A percentile compares a stretch with the other conserved stretches of the same genome.
Evolutionary conservation across 2,113 vertebrate species (phyloP).

Genomic region (Anser brachyrhynchus): DNA sequence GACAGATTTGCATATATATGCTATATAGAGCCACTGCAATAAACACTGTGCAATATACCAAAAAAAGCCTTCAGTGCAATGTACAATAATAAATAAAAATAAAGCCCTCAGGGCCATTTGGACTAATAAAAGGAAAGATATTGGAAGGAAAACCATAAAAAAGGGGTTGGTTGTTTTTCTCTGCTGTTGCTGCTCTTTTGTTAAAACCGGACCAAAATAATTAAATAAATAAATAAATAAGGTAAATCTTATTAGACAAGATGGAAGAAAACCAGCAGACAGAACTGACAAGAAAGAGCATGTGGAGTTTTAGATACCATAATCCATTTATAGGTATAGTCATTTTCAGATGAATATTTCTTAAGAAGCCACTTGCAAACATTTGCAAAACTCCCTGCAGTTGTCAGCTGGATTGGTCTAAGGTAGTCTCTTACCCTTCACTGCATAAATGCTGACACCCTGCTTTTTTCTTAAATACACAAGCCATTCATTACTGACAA

Average conservation of each 20-base stretch:
- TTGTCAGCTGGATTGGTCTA: constrained; percentile 41
- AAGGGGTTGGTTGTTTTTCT: not conserved
- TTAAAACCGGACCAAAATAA: constrained; percentile 19
- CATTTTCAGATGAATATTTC: constrained; percentile 23
- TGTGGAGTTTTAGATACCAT: constrained; percentile 31
- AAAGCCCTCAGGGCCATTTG: not conserved
- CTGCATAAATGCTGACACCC: constrained; percentile 22
- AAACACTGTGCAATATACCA: not conserved
- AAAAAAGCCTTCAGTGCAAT: not conserved
- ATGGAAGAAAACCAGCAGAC: not conserved
- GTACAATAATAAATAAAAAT: not conserved
- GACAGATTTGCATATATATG: not conserved
- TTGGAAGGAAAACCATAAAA: not conserved
- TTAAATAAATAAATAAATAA: not conserved
- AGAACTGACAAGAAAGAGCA: not conserved
- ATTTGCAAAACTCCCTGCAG: constrained; percentile 22
- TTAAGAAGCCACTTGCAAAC: constrained; percentile 59
- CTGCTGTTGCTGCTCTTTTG: not conserved
- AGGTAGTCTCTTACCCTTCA: not conserved
- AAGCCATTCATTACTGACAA: constrained; percentile 31
- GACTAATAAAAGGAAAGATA: not conserved
- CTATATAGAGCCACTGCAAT: not conserved
- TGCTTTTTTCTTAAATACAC: constrained; percentile 6
- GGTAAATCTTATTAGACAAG: constrained; percentile 21
- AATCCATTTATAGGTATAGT: constrained; percentile 50